A percentile compares a stretch with the other conserved stretches of the same genome.
Evolutionary conservation across 2,797 vertebrate genomes (phyloP).

Genomic region (Mionectes olivaceus): DNA sequence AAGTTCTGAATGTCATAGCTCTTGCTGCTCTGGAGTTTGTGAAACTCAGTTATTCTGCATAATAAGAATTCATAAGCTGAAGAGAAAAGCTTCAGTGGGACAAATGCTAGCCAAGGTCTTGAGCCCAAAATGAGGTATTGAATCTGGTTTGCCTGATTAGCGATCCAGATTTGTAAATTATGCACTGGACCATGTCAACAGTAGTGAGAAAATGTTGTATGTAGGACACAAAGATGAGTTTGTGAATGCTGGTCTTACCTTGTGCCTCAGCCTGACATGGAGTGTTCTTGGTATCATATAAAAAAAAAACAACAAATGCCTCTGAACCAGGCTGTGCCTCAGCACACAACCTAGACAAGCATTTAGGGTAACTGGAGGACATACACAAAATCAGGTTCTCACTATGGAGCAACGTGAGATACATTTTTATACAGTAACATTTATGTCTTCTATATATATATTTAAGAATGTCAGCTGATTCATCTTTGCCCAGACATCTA

Average conservation of each 20-base stretch:
- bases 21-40: background rate
- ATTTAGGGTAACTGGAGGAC: too few species aligned
- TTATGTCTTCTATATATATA: background rate
- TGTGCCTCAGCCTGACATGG: background rate
- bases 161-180: background rate
- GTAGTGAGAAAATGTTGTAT: rapidly evolving
- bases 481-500: background rate
- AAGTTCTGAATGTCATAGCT: background rate
- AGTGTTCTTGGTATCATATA: background rate
- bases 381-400: background rate
- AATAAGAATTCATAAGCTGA: background rate
- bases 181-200: background rate
- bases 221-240: background rate
- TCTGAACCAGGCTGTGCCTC: background rate
- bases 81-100: background rate
- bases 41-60: background rate
- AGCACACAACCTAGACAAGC: background rate
- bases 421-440: background rate
- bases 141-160: background rate
- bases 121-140: background rate
- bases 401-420: rapidly evolving
- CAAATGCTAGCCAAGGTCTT: background rate
- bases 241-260: background rate
- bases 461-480: background rate
- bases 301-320: background rate